Base-by-base conservation (phyloP, 2,888 invertebrate species). In the Ethmia dodecea region DNA sequence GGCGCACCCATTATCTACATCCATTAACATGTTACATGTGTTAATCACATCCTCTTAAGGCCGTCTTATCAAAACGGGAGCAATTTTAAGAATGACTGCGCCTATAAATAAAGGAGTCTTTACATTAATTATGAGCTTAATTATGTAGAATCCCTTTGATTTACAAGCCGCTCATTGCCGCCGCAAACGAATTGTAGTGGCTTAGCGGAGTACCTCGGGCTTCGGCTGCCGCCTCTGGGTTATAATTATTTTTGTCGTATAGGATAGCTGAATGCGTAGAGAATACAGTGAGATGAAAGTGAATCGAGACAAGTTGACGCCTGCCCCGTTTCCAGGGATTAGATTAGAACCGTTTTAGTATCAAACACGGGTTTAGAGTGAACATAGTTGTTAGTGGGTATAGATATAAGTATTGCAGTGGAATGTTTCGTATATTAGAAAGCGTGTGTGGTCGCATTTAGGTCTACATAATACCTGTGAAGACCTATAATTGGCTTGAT, bases 91-190 rank as follows among this genome's bases (percentile, higher is more conserved):
- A 80, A 78, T 78, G 75, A 78, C 71, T 72, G 61, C 61, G 67
- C 61, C 80, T 79, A 83, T 83, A 83, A 83, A 83, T 83, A 79
- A 83, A 68, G 63, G 59, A 72, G 77, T 69, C 74, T 77, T 79
- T 79, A 80, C 81, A 83, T 84, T 83, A 83, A 84, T 84, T 84
- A 83, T 83, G 72, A 76, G 80, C 81, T 83, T 83, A 83, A 84
- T 86, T 79, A 80, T 77, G 74, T 80, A 72, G 80, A 81, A 79
- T 84, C 83, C 81, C 83, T 83, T 86, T 86, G 84, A 86, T 86
- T 84, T 84, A 86, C 79, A 81, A 76, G 78, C 70, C 73, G 74
- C 79, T 77, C 77, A 71, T 70, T 73, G 80, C 78, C 71, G 74
- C 83, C 81, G 73, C 81, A 70, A 80, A 80, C 80, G 83, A 80